These are phyloP conservation scores for Leucoraja ocellata DNA, from an alignment of 2,797 vertebrate species.

Conservation along the genomic window DNA sequence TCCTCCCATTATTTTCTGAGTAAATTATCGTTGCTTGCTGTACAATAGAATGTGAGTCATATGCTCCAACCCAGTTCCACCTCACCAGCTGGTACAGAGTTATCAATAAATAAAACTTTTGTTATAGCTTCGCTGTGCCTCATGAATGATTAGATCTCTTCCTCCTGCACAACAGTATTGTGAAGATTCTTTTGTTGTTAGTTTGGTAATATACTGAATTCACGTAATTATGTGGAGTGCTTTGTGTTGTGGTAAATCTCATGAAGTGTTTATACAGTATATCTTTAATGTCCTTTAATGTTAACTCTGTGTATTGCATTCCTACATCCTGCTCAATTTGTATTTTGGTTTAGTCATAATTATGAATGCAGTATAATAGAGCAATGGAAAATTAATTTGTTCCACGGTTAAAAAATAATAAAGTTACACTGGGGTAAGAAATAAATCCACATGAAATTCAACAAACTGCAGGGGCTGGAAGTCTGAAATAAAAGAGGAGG, in stretches of 20 bases:
- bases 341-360: neutral
- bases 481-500: neutral
- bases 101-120: neutral
- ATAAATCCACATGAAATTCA: too few species aligned
- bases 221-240: neutral
- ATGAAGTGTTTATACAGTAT: neutral
- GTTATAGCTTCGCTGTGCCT: neutral
- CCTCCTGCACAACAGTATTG: neutral
- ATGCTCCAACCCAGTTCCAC: too few species aligned
- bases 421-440: neutral
- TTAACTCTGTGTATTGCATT: neutral
- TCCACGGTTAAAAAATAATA: neutral
- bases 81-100: too few species aligned
- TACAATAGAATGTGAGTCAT: too few species aligned
- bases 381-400: conserved; percentile 9
- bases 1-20: too few species aligned
- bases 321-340: neutral
- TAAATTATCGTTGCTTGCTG: too few species aligned
- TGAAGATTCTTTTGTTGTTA: neutral
- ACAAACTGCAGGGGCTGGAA: too few species aligned
- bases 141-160: too few species aligned
- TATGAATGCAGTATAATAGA: neutral
- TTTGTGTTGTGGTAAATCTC: neutral
- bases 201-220: neutral
- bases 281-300: neutral